Evolutionary conservation across 2,888 invertebrate species (phyloP), one percentile per base, ranked within the genome.

Genomic region (Sinopyrophorus schimmeli): DNA sequence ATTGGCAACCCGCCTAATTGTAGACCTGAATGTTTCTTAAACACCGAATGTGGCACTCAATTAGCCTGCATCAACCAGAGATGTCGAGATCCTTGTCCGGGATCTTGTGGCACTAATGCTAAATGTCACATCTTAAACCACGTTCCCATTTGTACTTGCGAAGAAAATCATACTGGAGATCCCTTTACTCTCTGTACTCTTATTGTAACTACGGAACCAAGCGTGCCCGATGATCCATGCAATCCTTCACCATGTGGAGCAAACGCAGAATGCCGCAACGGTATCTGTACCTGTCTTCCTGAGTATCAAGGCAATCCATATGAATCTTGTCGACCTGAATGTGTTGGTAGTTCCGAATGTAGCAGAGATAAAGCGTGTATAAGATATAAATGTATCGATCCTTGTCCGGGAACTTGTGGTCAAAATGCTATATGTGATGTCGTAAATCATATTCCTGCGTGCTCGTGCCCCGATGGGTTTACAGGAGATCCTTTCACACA

Each of bases 71-170:
- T 89, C 23, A 83, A 86, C 64, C 84, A 86, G 66, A 87, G 82
- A 72, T 92, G 92, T 70, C 79, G 81, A 66, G 87, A 91, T 74
- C 91, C 91, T 15, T 92, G 91, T 58, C 83, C 85, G 7, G 89
- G 89, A 5, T 89, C 89, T 0, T 91, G 91, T 62, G 90, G 90
- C 9, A 77, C 86, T 9, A 86, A 88, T 66, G 87, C 89, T 3
- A 81, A 82, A 59, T 91, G 91, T 60, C 84, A 85, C 56, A 86
- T 90, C 4, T 70, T 86, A 15, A 89, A 88, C 67, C 90, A 91
- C 68, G 80, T 87, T 21, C 89, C 90, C n/a, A 83, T 87, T 26
- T 89, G 89, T 68, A 83, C 84, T 1, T 89, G 89, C 63, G 80
- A 83, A 55, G 82, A 83, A 53, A 85, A 85, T 17, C 85, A 80